A percentile compares a stretch with the other conserved stretches of the same genome.
phyloP scores from a whole-genome alignment of 1,140 invertebrate genomes.

The Trichonephila inaurata region DNA sequence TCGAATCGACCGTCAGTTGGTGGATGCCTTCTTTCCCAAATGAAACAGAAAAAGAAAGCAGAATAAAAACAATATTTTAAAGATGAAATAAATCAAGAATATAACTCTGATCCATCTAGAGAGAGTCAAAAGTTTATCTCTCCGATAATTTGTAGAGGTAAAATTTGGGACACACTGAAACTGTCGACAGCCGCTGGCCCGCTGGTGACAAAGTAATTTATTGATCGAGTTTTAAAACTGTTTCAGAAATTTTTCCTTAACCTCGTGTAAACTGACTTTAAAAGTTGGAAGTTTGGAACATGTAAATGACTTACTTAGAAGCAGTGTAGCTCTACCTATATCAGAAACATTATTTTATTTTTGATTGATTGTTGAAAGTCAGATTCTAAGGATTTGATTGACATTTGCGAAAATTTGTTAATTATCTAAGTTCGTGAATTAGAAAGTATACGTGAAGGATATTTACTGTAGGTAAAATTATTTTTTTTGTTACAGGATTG shows the following conservation, averaged over 20 bases:
- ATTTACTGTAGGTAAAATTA: too few species aligned
- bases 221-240: conserved; percentile 58
- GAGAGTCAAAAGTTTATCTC: conserved; percentile 71
- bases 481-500: too few species aligned
- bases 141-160: conserved; percentile 70
- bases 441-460: too few species aligned
- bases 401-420: too few species aligned
- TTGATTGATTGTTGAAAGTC: too few species aligned
- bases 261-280: neutral
- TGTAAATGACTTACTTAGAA: too few species aligned
- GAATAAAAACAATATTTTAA: conserved; percentile 66
- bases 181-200: conserved; percentile 43
- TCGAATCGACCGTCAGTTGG: conserved; percentile 51
- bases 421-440: too few species aligned
- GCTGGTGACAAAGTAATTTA: conserved; percentile 52
- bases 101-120: conserved; percentile 55
- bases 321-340: too few species aligned
- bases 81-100: conserved; percentile 57
- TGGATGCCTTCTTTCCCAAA: conserved; percentile 19
- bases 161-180: conserved; percentile 28
- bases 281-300: neutral
- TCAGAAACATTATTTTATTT: too few species aligned
- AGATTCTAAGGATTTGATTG: too few species aligned
- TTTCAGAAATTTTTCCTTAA: neutral
- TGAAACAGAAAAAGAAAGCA: conserved; percentile 21